phyloP scores from a whole-genome alignment of 2,888 invertebrate species.

The Nycteola revayana region DNA sequence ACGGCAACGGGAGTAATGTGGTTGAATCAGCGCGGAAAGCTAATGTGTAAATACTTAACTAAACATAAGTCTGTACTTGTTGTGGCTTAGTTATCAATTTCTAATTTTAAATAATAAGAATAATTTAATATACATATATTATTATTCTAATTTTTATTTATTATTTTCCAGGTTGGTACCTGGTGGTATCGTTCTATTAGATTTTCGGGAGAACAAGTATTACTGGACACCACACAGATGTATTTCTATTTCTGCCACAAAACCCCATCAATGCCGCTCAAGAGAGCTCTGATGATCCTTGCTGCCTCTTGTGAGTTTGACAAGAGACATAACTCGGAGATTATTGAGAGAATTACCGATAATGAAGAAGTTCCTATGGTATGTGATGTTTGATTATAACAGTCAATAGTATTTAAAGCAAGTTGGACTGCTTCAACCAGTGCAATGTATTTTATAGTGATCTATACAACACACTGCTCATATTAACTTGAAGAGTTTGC shows the following conservation, averaged over 20 bases:
- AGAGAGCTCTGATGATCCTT: constrained; percentile 97
- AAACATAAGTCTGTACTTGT: too few relatives aligned
- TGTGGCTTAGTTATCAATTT: too few relatives aligned
- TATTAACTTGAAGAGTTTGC: too few relatives aligned
- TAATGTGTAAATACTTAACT: too few relatives aligned
- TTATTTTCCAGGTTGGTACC: constrained; percentile 86
- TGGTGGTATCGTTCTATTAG: constrained; percentile 99
- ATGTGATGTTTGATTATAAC: constrained; percentile 44
- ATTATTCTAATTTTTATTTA: constrained; percentile 2
- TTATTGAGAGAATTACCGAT: constrained; percentile 95
- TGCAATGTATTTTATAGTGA: too few relatives aligned
- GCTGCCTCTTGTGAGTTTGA: constrained; percentile 98
- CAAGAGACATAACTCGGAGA: constrained; percentile 95
- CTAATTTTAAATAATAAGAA: too few relatives aligned
- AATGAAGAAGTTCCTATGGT: constrained; percentile 96
- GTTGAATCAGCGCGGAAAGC: too few relatives aligned
- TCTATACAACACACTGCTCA: too few relatives aligned
- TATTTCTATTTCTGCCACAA: constrained; percentile 98
- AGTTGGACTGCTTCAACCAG: too few relatives aligned
- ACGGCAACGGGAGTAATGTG: too few relatives aligned
- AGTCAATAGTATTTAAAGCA: too few relatives aligned
- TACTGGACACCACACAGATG: constrained; percentile 97
- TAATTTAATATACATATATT: too few relatives aligned
- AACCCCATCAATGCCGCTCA: constrained; percentile 96
- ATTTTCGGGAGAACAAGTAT: constrained; percentile 97